phyloP scores from a whole-genome alignment of 1,140 invertebrate species.

The Pararge aegeria region DNA sequence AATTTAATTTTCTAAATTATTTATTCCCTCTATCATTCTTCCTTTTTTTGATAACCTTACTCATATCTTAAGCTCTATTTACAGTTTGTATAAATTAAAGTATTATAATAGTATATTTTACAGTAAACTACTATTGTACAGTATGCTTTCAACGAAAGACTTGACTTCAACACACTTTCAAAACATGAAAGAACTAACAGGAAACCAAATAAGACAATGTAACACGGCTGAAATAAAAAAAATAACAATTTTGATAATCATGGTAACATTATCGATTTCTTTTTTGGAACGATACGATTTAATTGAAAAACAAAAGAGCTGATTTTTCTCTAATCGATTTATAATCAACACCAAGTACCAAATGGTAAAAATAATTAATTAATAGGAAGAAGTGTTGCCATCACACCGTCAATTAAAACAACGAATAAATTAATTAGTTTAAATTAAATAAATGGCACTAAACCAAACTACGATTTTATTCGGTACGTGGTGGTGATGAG shows the following conservation, averaged over 20 bases:
- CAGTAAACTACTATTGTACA: constrained; percentile 76
- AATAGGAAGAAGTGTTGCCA: constrained; percentile 63
- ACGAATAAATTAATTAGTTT: constrained; percentile 71
- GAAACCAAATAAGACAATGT: constrained; percentile 40
- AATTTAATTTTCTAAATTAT: constrained; percentile 65
- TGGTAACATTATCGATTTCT: constrained; percentile 63
- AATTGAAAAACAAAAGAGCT: constrained; percentile 38
- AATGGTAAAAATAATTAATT: constrained; percentile 61
- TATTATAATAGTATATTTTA: constrained; percentile 74
- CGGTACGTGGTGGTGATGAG: constrained; percentile 69
- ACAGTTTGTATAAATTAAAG: constrained; percentile 78
- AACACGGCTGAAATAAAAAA: constrained; percentile 32
- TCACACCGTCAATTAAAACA: constrained; percentile 52
- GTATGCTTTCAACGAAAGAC: constrained; percentile 69
- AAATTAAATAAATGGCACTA: constrained; percentile 79
- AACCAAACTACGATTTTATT: constrained; percentile 67
- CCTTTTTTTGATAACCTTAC: constrained; percentile 74
- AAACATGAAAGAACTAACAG: constrained; percentile 44
- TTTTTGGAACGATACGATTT: constrained; percentile 49
- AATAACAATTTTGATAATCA: constrained; percentile 43
- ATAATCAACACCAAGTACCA: constrained; percentile 72
- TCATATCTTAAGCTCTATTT: constrained; percentile 71
- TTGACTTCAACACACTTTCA: constrained; percentile 63
- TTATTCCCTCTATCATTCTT: constrained; percentile 77
- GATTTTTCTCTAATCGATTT: constrained; percentile 58